These are phyloP conservation scores for Drosophila mayri DNA, from an alignment of 1,140 invertebrate species.

Conservation along the genomic window DNA sequence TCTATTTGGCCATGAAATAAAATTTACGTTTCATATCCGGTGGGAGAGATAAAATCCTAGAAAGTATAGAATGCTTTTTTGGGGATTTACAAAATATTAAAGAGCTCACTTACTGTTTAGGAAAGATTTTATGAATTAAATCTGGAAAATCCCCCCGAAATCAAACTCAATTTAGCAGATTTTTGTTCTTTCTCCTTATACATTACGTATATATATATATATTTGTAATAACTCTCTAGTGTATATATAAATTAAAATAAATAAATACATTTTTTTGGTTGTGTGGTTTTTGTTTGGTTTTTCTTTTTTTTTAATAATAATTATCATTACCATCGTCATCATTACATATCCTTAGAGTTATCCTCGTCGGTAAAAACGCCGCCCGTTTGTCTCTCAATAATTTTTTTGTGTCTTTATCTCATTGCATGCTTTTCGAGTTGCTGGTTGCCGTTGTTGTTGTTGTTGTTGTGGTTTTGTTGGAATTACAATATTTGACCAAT, in stretches of 20 bases:
- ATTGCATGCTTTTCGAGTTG: conserved; percentile 71
- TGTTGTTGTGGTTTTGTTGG: conserved; percentile 43
- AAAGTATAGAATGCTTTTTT: too few relatives aligned
- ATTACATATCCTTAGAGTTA: conserved; percentile 68
- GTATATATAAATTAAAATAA: conserved; percentile 84
- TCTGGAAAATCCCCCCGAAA: not conserved
- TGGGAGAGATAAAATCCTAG: too few relatives aligned
- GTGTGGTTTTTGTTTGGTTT: conserved; percentile 35
- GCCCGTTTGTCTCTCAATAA: conserved; percentile 32
- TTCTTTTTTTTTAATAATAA: conserved; percentile 39
- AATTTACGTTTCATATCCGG: too few relatives aligned
- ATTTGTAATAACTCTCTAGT: conserved; percentile 82
- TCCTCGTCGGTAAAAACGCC: conserved; percentile 74
- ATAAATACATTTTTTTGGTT: conserved; percentile 82
- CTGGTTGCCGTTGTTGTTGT: conserved; percentile 44
- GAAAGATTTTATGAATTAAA: too few relatives aligned
- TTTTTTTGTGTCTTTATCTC: conserved; percentile 66
- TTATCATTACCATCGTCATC: conserved; percentile 67
- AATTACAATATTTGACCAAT: conserved; percentile 61
- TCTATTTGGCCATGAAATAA: too few relatives aligned
- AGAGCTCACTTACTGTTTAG: too few relatives aligned
- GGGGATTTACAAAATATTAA: too few relatives aligned
- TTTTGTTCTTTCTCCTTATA: conserved; percentile 69
- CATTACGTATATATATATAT: conserved; percentile 78
- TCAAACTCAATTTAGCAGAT: conserved; percentile 1